Evolutionary conservation across 2,113 vertebrate species (phyloP).

Genomic region (Nesogale talazaci): DNA sequence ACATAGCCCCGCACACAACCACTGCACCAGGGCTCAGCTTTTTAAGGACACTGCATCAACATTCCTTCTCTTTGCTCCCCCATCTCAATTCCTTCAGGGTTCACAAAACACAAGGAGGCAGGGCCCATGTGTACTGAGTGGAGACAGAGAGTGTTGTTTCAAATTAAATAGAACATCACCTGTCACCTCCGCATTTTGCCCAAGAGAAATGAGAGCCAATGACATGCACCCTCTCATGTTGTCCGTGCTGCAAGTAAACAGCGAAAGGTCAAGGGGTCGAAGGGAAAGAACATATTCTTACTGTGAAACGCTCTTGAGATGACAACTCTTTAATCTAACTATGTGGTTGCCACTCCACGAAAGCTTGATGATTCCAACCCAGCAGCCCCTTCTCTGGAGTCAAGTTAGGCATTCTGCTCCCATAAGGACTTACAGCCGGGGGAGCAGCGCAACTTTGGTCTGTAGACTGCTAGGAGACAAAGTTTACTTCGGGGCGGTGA

Average conservation of each 20-base stretch:
- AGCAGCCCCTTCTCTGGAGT: too few relatives aligned
- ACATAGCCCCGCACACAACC: too few relatives aligned
- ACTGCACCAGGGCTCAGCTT: background rate
- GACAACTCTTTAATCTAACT: conserved; percentile 52
- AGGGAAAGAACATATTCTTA: background rate
- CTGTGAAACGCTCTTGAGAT: conserved; percentile 55
- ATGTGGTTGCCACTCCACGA: background rate
- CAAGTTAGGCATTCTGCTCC: too few relatives aligned
- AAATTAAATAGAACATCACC: background rate
- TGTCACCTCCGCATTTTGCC: background rate
- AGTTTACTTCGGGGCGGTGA: too few relatives aligned
- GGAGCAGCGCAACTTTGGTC: too few relatives aligned
- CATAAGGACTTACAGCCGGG: too few relatives aligned
- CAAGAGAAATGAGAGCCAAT: conserved; percentile 6
- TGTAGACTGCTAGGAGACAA: too few relatives aligned
- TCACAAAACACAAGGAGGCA: background rate
- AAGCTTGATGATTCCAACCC: too few relatives aligned
- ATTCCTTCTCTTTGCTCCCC: background rate
- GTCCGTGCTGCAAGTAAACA: background rate
- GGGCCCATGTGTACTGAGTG: background rate
- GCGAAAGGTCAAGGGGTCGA: background rate
- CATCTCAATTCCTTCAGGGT: background rate
- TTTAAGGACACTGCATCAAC: background rate
- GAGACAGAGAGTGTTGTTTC: background rate
- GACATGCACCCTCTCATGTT: background rate